Conservation (phyloP, 2,113 vertebrate species). For the Tonatia bakeri region DNA sequence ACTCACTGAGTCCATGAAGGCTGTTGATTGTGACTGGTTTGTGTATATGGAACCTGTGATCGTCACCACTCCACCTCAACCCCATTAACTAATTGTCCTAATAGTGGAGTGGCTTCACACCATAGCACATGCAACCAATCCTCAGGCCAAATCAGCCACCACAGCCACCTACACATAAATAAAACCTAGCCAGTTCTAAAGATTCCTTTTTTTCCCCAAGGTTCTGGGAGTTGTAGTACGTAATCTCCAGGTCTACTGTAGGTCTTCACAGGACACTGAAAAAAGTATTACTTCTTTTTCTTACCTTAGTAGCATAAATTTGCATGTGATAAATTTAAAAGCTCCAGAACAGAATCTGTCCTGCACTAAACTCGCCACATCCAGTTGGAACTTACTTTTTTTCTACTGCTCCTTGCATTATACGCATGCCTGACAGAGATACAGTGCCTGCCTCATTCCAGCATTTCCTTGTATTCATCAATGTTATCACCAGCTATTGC, state of each 20-base stretch:
- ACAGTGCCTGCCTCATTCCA: rapidly evolving
- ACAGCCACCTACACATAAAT: background rate
- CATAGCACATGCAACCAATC: background rate
- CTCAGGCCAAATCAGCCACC: background rate
- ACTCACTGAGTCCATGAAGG: background rate
- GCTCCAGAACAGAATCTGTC: background rate
- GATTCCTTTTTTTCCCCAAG: background rate
- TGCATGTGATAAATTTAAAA: background rate
- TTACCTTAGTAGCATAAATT: background rate
- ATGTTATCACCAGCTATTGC: background rate
- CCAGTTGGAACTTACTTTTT: background rate
- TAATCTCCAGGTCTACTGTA: background rate
- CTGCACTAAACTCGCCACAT: background rate
- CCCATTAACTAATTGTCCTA: background rate
- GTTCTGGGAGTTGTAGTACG: background rate
- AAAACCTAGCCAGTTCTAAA: background rate
- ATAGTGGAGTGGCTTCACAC: background rate
- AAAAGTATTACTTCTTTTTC: background rate
- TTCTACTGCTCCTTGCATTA: background rate
- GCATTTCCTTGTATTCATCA: background rate
- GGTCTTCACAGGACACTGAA: background rate
- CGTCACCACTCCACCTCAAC: background rate
- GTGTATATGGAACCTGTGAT: background rate
- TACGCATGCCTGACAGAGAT: background rate
- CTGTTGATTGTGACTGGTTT: background rate